Evolutionary conservation across 2,888 invertebrate species (phyloP).

Genomic region (Perizoma affinitatum): DNA sequence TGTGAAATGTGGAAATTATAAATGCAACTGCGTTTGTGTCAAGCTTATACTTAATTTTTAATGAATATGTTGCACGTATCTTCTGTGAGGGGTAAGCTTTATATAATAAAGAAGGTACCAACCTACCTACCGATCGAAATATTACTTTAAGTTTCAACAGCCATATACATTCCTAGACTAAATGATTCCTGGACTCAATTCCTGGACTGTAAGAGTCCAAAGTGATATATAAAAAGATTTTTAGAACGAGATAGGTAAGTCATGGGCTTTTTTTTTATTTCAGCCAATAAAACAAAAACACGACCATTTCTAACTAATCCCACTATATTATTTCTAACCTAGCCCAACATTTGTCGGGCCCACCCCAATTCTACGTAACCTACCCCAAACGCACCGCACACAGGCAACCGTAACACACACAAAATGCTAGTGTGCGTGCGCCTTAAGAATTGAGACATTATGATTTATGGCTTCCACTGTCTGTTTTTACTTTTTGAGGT

Average conservation of each 20-base stretch:
- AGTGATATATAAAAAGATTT: too few species aligned
- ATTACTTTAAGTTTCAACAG: too few species aligned
- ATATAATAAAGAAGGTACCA: too few species aligned
- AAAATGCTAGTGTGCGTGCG: constrained; percentile 34
- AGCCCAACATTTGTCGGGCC: constrained; percentile 76
- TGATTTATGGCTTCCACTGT: constrained; percentile 30
- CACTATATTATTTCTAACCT: constrained; percentile 71
- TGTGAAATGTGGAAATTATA: constrained; percentile 18
- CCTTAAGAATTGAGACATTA: constrained; percentile 34
- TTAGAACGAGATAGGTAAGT: too few species aligned
- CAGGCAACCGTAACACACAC: constrained; percentile 28
- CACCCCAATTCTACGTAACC: constrained; percentile 78
- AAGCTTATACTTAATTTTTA: constrained; percentile 9
- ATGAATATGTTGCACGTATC: too few species aligned
- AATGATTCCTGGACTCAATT: too few species aligned
- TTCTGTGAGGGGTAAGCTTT: too few species aligned
- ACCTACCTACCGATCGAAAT: too few species aligned
- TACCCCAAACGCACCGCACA: constrained; percentile 65
- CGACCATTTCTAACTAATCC: constrained; percentile 47
- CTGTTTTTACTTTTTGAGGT: constrained; percentile 11
- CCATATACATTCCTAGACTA: too few species aligned
- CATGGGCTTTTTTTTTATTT: too few species aligned
- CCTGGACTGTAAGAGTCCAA: too few species aligned
- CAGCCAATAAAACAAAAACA: neutral
- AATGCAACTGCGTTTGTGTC: constrained; percentile 23